Conservation (phyloP, 2,113 vertebrate species). For the Clupea harengus region DNA sequence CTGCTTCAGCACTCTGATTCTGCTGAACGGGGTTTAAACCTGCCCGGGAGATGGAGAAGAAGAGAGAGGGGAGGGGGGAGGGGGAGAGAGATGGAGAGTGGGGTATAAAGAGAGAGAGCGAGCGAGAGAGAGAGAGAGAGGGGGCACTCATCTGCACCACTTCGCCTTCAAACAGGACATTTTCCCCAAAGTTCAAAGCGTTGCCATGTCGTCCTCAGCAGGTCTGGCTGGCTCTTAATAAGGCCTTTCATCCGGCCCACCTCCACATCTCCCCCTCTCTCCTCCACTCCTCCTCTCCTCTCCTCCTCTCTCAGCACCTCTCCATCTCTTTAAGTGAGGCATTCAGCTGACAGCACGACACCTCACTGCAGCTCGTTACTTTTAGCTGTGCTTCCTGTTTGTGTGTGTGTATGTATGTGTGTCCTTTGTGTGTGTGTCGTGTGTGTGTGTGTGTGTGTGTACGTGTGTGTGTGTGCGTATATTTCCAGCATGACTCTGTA, state of each 20-base stretch:
- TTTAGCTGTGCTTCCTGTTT: constrained; percentile 22
- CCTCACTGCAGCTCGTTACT: constrained; percentile 21
- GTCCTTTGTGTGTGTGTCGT: constrained; percentile 13
- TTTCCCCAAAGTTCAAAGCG: constrained; percentile 32
- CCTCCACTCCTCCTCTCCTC: neutral
- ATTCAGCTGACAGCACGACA: constrained; percentile 7
- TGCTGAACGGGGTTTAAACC: constrained; percentile 42
- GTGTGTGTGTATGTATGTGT: constrained; percentile 11
- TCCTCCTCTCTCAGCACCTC: neutral
- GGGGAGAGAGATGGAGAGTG: neutral
- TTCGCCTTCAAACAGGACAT: constrained; percentile 45
- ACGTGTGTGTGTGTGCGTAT: neutral
- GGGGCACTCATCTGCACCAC: constrained; percentile 3
- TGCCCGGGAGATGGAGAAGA: constrained; percentile 17
- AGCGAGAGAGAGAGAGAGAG: neutral
- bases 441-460: constrained; percentile 4
- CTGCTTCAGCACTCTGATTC: constrained; percentile 39
- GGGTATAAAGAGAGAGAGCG: neutral
- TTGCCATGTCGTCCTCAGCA: constrained; percentile 28
- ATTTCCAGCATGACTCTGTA: neutral
- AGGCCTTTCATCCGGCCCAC: constrained; percentile 32
- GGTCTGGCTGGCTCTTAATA: constrained; percentile 32
- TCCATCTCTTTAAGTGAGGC: constrained; percentile 22
- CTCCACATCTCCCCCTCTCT: neutral
- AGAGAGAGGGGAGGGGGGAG: neutral